Base-by-base conservation (phyloP, 2,113 vertebrate species). In the Nothobranchius furzeri region DNA sequence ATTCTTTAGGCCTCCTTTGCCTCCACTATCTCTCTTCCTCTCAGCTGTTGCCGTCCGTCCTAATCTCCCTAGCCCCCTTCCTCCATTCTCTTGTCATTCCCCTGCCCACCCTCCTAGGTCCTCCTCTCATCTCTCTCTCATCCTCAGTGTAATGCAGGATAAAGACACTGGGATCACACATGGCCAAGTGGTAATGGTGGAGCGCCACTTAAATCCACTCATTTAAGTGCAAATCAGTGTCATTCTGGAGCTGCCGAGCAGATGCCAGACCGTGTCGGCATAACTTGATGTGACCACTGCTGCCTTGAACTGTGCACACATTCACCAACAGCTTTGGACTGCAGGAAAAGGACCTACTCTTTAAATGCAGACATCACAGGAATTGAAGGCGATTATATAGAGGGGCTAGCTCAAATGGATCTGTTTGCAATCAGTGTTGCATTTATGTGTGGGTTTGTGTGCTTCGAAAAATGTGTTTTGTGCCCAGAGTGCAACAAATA, bases 181-280 rank as follows among this genome's bases (percentile, higher is more conserved):
- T 94, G 94, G 94, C 93, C 92, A 91, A 91, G 93, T 94, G 94
- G 94, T 96, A 95, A 95, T 92, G 95, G 92, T 91, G 90, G 91
- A 81, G 90, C 94, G 87, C 92, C 92, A 92, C 94, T 93, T 95
- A 95, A 93, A 93, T 95, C 95, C 94, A 92, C 94, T 96, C 95
- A 96, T 96, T 93, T 96, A 96, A 95, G 95, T 95, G 95, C 95
- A 96, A 97, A 96, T 95, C 92, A 93, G 93, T 93, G 90, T 93
- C 89, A 84, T 87, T 91, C 76, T 85, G 83, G 79, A 86, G 80
- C 84, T 70, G 76, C 81, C 68, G 73, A 85, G 86, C 89, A 89
- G 87, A 83, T 88, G 87, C 85, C 86, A 24, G 81, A 64, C 85
- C 82, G 79, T 89, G 85, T 91, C 89, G 86, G 84, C 74, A 81